Percentiles rank a stretch among this genome's conserved stretches.
phyloP scores from a whole-genome alignment of 2,888 invertebrate genomes.

The Calameuta pallipes region DNA sequence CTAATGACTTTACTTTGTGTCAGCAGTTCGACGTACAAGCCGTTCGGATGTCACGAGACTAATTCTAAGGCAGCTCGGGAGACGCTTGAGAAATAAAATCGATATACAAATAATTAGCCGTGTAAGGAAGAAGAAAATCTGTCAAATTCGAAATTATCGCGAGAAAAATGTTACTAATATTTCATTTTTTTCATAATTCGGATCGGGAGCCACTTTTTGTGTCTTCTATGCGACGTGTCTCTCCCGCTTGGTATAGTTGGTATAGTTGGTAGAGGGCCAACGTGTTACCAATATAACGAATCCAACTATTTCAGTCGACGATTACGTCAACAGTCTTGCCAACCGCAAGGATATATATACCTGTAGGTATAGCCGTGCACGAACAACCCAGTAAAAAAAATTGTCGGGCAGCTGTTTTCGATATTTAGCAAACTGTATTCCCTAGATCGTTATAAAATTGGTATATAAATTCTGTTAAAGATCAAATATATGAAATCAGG shows the following conservation, averaged over 20 bases:
- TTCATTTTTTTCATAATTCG: neutral
- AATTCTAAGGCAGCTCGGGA: neutral
- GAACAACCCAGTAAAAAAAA: neutral
- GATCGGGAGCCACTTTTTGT: neutral
- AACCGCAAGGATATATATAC: neutral
- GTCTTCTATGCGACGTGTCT: neutral
- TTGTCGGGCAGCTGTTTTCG: neutral
- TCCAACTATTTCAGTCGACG: neutral
- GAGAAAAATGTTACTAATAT: neutral
- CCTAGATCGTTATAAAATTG: neutral
- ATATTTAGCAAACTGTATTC: neutral
- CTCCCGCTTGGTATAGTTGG: neutral
- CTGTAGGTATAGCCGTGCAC: neutral
- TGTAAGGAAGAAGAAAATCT: neutral
- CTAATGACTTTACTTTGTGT: slow-evolving; percentile 36
- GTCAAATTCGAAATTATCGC: neutral
- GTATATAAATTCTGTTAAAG: neutral
- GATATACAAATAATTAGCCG: neutral
- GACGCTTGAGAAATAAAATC: neutral
- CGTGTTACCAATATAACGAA: neutral
- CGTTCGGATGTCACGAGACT: neutral
- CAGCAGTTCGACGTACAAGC: neutral
- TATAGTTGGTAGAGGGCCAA: neutral
- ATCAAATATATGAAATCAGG: neutral
- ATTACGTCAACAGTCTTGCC: neutral